phyloP scores from a whole-genome alignment of 2,113 vertebrate genomes.

The Eublepharis macularius region DNA sequence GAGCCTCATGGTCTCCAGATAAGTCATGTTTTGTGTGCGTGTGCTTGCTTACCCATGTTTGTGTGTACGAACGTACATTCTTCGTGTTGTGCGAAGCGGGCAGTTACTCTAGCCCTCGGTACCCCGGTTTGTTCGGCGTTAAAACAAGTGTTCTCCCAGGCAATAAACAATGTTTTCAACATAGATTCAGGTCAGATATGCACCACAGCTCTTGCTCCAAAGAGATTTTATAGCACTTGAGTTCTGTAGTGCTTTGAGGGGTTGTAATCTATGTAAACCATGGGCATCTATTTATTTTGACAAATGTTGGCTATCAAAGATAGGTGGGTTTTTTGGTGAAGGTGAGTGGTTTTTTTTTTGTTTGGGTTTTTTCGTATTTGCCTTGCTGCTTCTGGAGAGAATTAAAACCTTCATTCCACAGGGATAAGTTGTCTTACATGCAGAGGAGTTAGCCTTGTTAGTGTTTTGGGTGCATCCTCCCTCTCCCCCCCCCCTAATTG shows the following conservation, averaged over 20 bases:
- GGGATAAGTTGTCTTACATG: too few relatives aligned
- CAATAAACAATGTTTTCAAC: neutral
- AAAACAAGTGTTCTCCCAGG: neutral
- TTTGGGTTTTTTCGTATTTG: too few relatives aligned
- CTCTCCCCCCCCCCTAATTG: too few relatives aligned
- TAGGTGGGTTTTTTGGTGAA: too few relatives aligned
- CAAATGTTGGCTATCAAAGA: neutral
- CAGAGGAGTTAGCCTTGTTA: too few relatives aligned
- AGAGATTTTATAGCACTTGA: neutral
- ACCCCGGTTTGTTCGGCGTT: neutral
- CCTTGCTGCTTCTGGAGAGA: neutral
- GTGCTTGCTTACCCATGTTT: too few relatives aligned
- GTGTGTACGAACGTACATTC: neutral
- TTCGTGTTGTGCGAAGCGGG: neutral
- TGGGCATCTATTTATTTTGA: neutral
- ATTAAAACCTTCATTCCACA: neutral
- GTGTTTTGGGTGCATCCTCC: too few relatives aligned
- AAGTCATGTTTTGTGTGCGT: neutral
- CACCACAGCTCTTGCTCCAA: too few relatives aligned
- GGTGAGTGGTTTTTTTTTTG: too few relatives aligned
- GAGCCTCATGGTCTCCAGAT: accelerated
- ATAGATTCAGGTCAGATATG: too few relatives aligned
- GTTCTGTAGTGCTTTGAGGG: neutral
- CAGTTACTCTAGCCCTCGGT: neutral
- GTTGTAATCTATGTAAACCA: neutral